phyloP scores from a whole-genome alignment of 1,140 invertebrate species.

The Mesaphorura yosii region DNA sequence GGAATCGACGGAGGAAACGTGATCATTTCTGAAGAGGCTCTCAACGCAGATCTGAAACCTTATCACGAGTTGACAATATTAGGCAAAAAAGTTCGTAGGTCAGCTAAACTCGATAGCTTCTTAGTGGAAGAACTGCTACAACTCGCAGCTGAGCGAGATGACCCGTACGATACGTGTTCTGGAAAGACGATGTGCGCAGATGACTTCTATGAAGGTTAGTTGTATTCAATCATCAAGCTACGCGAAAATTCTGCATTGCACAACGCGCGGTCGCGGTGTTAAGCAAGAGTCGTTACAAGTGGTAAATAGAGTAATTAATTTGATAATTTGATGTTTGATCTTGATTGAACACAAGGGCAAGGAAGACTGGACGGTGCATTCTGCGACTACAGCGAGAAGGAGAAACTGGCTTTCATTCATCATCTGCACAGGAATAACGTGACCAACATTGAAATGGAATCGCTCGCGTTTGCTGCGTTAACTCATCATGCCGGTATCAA shows the following conservation, averaged over 20 bases:
- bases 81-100: slow-evolving; percentile 68
- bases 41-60: slow-evolving; percentile 64
- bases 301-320: no score
- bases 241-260: no score
- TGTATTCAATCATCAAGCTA: no score
- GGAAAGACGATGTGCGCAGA: slow-evolving; percentile 93
- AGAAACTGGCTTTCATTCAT: slow-evolving; percentile 79
- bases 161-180: slow-evolving; percentile 70
- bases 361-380: slow-evolving; percentile 92
- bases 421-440: slow-evolving; percentile 66
- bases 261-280: not conserved
- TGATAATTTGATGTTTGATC: no score
- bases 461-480: slow-evolving; percentile 78
- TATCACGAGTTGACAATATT: slow-evolving; percentile 60
- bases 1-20: slow-evolving; percentile 78
- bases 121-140: slow-evolving; percentile 64
- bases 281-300: not conserved
- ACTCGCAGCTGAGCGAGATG: slow-evolving; percentile 53
- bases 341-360: no score
- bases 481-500: slow-evolving; percentile 88
- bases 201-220: slow-evolving; percentile 98
- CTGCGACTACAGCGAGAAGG: slow-evolving; percentile 75
- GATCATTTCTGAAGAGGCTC: slow-evolving; percentile 72
- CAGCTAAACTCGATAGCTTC: slow-evolving; percentile 67
- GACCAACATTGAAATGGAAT: slow-evolving; percentile 97